Conservation (phyloP, 2,797 vertebrate genomes). For the Coendou prehensilis region DNA sequence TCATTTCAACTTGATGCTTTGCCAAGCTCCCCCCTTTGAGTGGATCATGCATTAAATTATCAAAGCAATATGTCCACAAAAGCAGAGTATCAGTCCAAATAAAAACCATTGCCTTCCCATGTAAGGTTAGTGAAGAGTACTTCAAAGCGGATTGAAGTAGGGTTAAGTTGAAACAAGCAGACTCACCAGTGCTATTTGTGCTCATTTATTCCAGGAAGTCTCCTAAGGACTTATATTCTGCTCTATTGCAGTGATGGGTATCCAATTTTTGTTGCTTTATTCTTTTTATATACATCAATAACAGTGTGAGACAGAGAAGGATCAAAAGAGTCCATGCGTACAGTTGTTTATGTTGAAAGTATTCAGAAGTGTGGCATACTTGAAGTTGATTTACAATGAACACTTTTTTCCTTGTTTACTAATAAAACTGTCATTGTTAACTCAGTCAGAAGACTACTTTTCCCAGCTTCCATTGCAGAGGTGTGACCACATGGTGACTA, state of each 20-base stretch:
- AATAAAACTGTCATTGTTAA: background rate
- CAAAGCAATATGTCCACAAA: background rate
- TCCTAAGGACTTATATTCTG: background rate
- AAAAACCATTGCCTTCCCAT: background rate
- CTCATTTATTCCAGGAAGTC: background rate
- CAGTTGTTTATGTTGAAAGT: background rate
- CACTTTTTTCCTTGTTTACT: background rate
- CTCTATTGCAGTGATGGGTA: background rate
- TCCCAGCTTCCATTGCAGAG: background rate
- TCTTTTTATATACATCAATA: background rate
- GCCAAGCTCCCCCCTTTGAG: background rate
- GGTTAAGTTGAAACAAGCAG: background rate
- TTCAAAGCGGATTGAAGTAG: rapidly evolving
- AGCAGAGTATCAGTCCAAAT: background rate
- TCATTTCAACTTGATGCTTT: background rate
- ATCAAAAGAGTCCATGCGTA: background rate
- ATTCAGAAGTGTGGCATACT: background rate
- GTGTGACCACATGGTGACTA: background rate
- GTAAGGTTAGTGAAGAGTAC: background rate
- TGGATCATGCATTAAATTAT: background rate
- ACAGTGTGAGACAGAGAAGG: background rate
- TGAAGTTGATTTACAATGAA: background rate
- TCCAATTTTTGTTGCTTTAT: background rate
- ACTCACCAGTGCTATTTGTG: background rate
- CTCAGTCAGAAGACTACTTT: background rate